Percentiles rank a stretch among this genome's conserved stretches.
Conservation (phyloP, 2,797 vertebrate species). For the Xiphophorus birchmanni region DNA sequence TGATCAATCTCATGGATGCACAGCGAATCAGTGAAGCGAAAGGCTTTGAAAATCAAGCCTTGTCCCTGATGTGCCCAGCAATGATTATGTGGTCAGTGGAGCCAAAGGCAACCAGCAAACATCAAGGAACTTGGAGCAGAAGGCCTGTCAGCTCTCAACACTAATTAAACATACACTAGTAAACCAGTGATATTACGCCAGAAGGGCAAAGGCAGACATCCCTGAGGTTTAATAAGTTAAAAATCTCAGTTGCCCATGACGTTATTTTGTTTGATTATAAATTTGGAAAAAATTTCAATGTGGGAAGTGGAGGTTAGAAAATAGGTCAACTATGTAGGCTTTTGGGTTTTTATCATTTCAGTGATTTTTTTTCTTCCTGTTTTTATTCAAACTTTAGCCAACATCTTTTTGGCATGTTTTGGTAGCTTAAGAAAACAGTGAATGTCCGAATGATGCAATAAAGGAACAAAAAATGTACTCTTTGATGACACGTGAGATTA, state of each 20-base stretch:
- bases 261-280: slow-evolving; percentile 40
- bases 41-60: slow-evolving; percentile 86
- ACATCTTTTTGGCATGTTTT: neutral
- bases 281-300: slow-evolving; percentile 29
- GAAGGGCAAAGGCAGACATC: slow-evolving; percentile 60
- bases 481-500: neutral
- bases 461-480: neutral
- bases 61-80: slow-evolving; percentile 83
- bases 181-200: slow-evolving; percentile 68
- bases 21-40: slow-evolving; percentile 84
- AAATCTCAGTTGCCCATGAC: slow-evolving; percentile 45
- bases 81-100: slow-evolving; percentile 86
- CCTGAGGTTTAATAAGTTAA: slow-evolving; percentile 69
- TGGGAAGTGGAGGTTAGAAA: neutral
- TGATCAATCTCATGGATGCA: slow-evolving; percentile 87
- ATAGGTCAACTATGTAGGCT: slow-evolving; percentile 12
- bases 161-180: slow-evolving; percentile 84
- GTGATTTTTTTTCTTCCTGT: neutral
- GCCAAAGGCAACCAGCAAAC: slow-evolving; percentile 83
- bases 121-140: slow-evolving; percentile 82
- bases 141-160: slow-evolving; percentile 80
- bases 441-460: neutral
- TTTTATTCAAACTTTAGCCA: neutral
- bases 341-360: neutral
- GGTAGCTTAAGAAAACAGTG: neutral